Evolutionary conservation across 2,888 invertebrate genomes (phyloP), one percentile per base, ranked within the genome.

Genomic region (Drosophila borborema): DNA sequence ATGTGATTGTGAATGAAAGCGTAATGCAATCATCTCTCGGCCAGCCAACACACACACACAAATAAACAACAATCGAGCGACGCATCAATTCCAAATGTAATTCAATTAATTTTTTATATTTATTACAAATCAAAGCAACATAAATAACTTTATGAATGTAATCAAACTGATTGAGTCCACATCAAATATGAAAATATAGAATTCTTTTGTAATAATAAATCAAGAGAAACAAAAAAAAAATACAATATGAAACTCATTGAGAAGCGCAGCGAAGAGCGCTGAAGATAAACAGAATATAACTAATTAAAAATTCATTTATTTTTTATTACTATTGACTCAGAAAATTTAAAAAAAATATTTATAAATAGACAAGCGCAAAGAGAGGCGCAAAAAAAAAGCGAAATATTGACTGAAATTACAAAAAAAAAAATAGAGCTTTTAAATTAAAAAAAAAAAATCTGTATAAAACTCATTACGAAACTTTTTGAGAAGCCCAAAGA

Each of bases 21-120:
- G 49, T 40, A 70, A 64, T 74, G 59, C 40, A 58, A 41, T 56
- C 74, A 48, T 38, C 60, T 41, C n/a, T 36, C 53, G 49, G 45
- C 55, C 53, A 45, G 53, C n/a, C 51, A 40, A 54, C 56, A 63
- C 55, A 53, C 60, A 59, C n/a, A n/a, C n/a, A n/a, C n/a, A n/a
- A 69, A 70, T 53, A 46, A 60, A 69, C 72, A 74, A n/a, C n/a
- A 34, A 59, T 40, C 38, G 31, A 48, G 20, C 31, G 23, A n/a
- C 31, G 31, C 40, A 64, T 58, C 62, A 55, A 72, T 56, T 54
- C 51, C 69, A 54, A 56, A 54, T 38, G 38, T 53, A 68, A 63
- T 85, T 73, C 65, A 74, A 80, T 86, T 72, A 72, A 73, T 49
- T 70, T 80, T 77, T 65, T 23, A 23, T 36, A 64, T 58, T 65